phyloP scores from a whole-genome alignment of 2,888 invertebrate genomes.

The Ophion ventricosus region DNA sequence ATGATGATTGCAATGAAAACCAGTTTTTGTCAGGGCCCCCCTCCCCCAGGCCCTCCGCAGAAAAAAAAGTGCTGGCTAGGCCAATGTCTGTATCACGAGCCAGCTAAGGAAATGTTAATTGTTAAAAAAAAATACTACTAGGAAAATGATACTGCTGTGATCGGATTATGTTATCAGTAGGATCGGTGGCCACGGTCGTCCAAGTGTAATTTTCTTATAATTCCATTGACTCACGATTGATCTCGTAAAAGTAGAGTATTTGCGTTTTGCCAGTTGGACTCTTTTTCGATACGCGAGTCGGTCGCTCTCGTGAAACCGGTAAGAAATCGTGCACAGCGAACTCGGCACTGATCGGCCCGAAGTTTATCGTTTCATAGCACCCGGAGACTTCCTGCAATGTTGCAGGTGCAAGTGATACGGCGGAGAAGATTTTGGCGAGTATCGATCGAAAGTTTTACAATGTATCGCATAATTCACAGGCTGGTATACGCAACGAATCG shows the following conservation, averaged over 20 bases:
- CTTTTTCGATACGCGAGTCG: background rate
- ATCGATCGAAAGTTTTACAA: background rate
- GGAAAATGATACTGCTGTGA: too few relatives aligned
- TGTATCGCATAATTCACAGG: constrained; percentile 12
- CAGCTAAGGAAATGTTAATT: too few relatives aligned
- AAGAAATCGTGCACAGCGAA: constrained; percentile 2
- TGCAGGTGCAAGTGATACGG: background rate
- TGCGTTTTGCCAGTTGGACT: background rate
- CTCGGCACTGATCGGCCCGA: background rate
- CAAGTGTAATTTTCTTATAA: background rate
- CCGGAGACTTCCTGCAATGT: background rate
- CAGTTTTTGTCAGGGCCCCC: too few relatives aligned
- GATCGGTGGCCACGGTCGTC: too few relatives aligned
- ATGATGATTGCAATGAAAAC: too few relatives aligned
- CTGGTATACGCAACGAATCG: constrained; percentile 28
- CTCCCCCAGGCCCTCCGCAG: too few relatives aligned
- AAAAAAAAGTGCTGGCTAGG: too few relatives aligned
- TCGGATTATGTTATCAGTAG: too few relatives aligned
- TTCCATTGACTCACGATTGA: background rate
- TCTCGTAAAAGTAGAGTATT: constrained; percentile 4
- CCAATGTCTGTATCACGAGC: too few relatives aligned
- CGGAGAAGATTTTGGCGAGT: background rate
- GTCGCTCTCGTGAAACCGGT: constrained; percentile 4
- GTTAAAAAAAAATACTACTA: too few relatives aligned
- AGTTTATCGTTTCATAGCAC: background rate